Conservation (phyloP, 1,140 invertebrate species). For the Diachasmimorpha longicaudata region DNA sequence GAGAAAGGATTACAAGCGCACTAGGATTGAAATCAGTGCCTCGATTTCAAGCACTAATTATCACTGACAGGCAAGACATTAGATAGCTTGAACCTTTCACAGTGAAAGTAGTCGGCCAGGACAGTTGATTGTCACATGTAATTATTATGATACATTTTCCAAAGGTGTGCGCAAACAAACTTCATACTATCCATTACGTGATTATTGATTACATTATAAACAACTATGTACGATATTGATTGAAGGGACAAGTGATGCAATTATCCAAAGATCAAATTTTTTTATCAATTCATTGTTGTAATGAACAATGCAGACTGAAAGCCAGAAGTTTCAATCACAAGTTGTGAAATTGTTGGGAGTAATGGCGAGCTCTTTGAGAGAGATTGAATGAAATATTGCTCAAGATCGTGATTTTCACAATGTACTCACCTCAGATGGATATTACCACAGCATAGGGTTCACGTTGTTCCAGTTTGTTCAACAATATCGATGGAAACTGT, state of each 20-base stretch:
- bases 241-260: conserved; percentile 7
- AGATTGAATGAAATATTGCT: neutral
- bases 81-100: conserved; percentile 11
- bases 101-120: conserved; percentile 17
- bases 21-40: neutral
- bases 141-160: conserved; percentile 15
- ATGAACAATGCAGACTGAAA: neutral
- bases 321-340: neutral
- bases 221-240: neutral
- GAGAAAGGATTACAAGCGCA: neutral
- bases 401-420: neutral
- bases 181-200: neutral
- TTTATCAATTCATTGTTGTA: neutral
- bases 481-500: neutral
- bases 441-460: neutral
- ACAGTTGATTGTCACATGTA: conserved; percentile 21
- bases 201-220: neutral
- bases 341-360: neutral
- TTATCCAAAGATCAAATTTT: neutral
- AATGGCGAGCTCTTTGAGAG: neutral
- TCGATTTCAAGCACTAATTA: conserved; percentile 15
- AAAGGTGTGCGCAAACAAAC: neutral
- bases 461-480: neutral
- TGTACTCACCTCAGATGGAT: neutral
- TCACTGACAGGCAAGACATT: conserved; percentile 14